These are phyloP conservation scores for Melolontha melolontha DNA, from an alignment of 2,888 invertebrate species.

Conservation along the genomic window DNA sequence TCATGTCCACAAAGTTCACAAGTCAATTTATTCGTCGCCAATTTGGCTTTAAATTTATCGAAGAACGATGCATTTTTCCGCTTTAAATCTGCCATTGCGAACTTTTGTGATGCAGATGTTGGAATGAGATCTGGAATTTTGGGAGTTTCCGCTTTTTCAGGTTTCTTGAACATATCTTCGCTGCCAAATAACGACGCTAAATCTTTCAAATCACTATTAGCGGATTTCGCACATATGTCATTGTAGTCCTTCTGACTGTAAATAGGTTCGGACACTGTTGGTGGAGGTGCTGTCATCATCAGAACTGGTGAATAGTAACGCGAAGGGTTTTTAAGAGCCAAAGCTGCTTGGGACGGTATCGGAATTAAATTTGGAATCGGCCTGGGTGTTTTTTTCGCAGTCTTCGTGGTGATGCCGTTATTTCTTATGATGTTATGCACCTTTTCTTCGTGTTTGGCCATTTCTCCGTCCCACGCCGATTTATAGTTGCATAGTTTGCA, in stretches of 20 bases:
- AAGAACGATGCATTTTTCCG: constrained; percentile 85
- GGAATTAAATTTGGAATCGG: constrained; percentile 84
- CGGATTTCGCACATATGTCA: constrained; percentile 65
- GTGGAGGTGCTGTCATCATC: constrained; percentile 38
- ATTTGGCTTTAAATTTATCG: constrained; percentile 82
- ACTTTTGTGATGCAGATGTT: constrained; percentile 48
- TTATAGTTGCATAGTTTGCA: constrained; percentile 71
- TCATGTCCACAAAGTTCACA: constrained; percentile 81
- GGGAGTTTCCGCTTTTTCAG: constrained; percentile 27
- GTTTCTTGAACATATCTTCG: constrained; percentile 61
- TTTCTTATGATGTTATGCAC: constrained; percentile 63
- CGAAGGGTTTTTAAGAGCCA: constrained; percentile 24
- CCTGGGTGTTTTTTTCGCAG: constrained; percentile 66
- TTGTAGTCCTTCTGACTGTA: constrained; percentile 66
- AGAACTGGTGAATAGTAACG: constrained; percentile 33
- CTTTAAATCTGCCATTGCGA: constrained; percentile 54
- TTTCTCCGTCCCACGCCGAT: constrained; percentile 71
- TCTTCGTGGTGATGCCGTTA: constrained; percentile 36
- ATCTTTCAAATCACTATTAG: constrained; percentile 68
- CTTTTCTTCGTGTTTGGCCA: constrained; percentile 68
- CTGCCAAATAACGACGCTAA: constrained; percentile 68
- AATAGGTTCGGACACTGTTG: constrained; percentile 55
- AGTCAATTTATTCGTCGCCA: constrained; percentile 74
- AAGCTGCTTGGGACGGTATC: constrained; percentile 63
- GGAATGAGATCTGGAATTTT: constrained; percentile 61